These are phyloP conservation scores for Bombus pyrosoma DNA, from an alignment of 1,140 invertebrate genomes.

Conservation along the genomic window DNA sequence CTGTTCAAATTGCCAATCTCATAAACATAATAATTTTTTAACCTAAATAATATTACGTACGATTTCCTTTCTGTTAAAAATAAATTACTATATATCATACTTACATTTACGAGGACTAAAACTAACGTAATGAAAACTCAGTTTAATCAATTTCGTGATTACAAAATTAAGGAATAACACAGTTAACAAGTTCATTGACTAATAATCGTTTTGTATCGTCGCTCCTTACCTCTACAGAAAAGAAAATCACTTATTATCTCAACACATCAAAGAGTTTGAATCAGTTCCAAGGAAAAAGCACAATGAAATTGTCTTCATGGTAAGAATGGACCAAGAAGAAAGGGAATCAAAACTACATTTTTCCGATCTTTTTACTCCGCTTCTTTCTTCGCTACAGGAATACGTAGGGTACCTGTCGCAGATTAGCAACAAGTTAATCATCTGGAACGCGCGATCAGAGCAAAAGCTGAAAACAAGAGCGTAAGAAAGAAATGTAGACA, in stretches of 20 bases:
- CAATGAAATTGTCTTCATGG: slow-evolving; percentile 2
- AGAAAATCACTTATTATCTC: no score
- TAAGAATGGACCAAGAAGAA: slow-evolving; percentile 8
- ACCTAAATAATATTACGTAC: no score
- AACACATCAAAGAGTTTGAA: background rate
- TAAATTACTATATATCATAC: no score
- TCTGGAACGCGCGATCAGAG: slow-evolving; percentile 50
- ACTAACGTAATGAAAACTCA: no score
- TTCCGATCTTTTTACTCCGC: slow-evolving; percentile 24
- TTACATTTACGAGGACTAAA: no score
- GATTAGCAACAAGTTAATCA: slow-evolving; percentile 44
- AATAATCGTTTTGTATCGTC: background rate
- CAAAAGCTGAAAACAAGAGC: slow-evolving; percentile 13
- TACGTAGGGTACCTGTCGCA: slow-evolving; percentile 14
- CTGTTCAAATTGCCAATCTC: no score
- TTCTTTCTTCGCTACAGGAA: background rate
- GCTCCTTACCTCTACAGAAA: background rate
- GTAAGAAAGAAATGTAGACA: background rate
- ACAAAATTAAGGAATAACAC: no score
- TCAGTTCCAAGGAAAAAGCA: slow-evolving; percentile 13
- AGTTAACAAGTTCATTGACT: background rate
- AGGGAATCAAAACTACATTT: slow-evolving; percentile 17
- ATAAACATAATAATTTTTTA: no score
- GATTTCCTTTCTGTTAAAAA: no score
- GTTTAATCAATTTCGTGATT: no score